A percentile compares a stretch with the other conserved stretches of the same genome.
Evolutionary conservation across 2,797 vertebrate species (phyloP).

Genomic region (Scarus forsteni): DNA sequence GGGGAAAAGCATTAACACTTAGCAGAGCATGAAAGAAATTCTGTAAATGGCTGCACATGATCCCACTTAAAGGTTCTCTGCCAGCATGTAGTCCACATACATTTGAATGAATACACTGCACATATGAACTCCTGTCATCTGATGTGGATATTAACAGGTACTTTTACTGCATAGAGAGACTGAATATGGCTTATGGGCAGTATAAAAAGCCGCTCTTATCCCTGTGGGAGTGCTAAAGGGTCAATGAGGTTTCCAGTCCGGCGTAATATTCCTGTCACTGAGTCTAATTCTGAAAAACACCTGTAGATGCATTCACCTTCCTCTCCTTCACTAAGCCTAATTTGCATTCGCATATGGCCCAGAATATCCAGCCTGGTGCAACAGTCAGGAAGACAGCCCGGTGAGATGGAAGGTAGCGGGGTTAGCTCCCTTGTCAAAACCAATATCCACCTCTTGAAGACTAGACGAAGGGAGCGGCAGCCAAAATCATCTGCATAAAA

Average conservation of each 20-base stretch:
- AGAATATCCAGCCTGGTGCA: constrained; percentile 57
- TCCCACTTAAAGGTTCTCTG: constrained; percentile 32
- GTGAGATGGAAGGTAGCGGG: constrained; percentile 72
- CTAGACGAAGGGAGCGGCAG: constrained; percentile 69
- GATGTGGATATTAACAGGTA: constrained; percentile 51
- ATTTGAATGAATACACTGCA: constrained; percentile 40
- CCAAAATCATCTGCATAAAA: constrained; percentile 78
- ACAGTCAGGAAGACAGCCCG: constrained; percentile 64
- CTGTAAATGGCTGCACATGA: constrained; percentile 43
- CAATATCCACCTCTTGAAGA: constrained; percentile 78
- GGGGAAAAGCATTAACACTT: constrained; percentile 29
- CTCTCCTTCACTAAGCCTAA: constrained; percentile 58
- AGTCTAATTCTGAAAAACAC: constrained; percentile 68
- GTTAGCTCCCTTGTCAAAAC: constrained; percentile 77
- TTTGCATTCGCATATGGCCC: constrained; percentile 73
- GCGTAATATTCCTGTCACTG: constrained; percentile 66
- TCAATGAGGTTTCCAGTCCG: constrained; percentile 57
- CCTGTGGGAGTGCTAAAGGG: constrained; percentile 44
- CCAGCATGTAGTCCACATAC: constrained; percentile 51
- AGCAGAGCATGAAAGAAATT: constrained; percentile 13
- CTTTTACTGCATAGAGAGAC: constrained; percentile 51
- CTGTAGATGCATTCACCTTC: constrained; percentile 62
- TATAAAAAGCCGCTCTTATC: constrained; percentile 53
- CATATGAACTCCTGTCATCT: constrained; percentile 42
- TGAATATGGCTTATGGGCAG: constrained; percentile 44